Evolutionary conservation across 2,797 vertebrate genomes (phyloP).

Genomic region (Cuculus canorus): DNA sequence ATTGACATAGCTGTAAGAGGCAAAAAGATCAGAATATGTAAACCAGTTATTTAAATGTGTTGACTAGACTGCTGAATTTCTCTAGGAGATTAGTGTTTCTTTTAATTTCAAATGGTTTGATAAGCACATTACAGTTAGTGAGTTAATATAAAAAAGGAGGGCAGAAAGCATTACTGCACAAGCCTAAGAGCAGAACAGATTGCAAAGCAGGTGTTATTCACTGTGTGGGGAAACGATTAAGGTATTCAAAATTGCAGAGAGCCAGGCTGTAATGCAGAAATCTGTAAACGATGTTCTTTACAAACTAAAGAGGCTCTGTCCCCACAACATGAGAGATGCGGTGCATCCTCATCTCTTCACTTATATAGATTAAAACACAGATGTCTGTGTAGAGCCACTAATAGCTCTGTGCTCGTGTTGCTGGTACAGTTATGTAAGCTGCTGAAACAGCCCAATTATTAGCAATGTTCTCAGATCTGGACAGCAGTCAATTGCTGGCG

Average conservation of each 20-base stretch:
- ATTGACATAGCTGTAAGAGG: not conserved
- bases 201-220: not conserved
- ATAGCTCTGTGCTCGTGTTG: not conserved
- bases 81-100: not conserved
- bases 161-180: not conserved
- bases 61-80: not conserved
- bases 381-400: not conserved
- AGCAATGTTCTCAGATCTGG: not conserved
- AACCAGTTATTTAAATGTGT: not conserved
- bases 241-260: not conserved
- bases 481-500: not conserved
- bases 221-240: not conserved
- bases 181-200: not conserved
- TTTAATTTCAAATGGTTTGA: constrained; percentile 25
- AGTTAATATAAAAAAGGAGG: not conserved
- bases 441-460: not conserved
- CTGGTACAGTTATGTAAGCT: not conserved
- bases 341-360: not conserved
- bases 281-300: not conserved
- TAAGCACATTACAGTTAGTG: not conserved
- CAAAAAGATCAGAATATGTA: not conserved
- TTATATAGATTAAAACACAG: not conserved
- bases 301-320: not conserved
- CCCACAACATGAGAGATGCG: not conserved
- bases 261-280: not conserved